Percentiles rank a stretch among this genome's conserved stretches.
Evolutionary conservation across 2,113 vertebrate genomes (phyloP).

Genomic region (Dromas ardeola): DNA sequence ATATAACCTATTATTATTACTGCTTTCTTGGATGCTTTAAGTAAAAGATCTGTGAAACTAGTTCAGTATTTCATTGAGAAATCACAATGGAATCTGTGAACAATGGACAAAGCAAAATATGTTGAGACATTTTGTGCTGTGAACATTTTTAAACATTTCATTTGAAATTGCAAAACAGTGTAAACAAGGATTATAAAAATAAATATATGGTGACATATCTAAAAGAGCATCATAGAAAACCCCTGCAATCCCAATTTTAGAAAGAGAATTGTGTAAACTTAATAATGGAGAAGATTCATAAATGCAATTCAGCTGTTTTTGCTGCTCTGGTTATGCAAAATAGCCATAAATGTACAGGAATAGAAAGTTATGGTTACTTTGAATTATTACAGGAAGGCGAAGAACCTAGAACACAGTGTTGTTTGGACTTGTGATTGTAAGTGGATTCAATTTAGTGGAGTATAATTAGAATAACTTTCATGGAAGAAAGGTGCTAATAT

Average conservation of each 20-base stretch:
- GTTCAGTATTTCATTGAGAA: background rate
- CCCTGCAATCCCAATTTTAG: background rate
- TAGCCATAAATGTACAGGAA: background rate
- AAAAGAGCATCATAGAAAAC: background rate
- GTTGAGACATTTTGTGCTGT: background rate
- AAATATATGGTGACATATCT: background rate
- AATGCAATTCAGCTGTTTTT: background rate
- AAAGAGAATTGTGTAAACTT: background rate
- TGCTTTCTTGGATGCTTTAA: background rate
- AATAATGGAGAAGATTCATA: background rate
- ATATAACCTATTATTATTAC: background rate
- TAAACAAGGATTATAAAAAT: background rate
- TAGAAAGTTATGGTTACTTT: background rate
- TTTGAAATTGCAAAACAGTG: background rate
- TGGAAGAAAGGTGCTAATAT: background rate
- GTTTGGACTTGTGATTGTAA: background rate
- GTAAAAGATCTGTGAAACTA: background rate
- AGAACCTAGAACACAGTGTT: background rate
- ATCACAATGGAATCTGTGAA: background rate
- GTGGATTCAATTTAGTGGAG: background rate
- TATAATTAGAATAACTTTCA: background rate
- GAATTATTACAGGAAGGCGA: background rate
- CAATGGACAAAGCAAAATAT: background rate
- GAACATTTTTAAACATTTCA: background rate
- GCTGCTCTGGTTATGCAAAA: background rate